A percentile compares a stretch with the other conserved stretches of the same genome.
Evolutionary conservation across 2,888 invertebrate genomes (phyloP).

Genomic region (Podabrus alpinus): DNA sequence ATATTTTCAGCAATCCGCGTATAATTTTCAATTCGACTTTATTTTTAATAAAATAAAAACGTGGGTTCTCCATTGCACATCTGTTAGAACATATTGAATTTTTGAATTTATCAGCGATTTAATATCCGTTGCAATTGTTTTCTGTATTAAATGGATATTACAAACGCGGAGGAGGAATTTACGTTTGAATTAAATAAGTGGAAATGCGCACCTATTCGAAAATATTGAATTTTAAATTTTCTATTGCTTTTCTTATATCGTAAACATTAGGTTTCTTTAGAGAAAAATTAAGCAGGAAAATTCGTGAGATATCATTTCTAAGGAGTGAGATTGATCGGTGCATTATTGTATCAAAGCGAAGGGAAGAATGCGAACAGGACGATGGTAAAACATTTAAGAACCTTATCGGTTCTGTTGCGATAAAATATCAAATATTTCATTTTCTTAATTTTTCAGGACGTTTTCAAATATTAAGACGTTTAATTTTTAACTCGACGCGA

Average conservation of each 20-base stretch:
- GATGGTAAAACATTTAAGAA: neutral
- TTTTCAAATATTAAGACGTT: too few species aligned
- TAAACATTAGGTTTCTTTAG: neutral
- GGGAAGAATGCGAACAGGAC: neutral
- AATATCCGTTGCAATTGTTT: neutral
- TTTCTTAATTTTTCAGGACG: too few species aligned
- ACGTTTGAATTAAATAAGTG: neutral
- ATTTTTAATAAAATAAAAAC: slow-evolving; percentile 17
- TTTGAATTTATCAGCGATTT: slow-evolving; percentile 14
- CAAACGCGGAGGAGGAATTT: neutral
- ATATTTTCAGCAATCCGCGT: neutral
- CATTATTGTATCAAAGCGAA: neutral
- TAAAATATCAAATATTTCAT: too few species aligned
- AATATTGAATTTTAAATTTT: neutral
- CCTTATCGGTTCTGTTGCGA: neutral
- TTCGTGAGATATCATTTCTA: neutral
- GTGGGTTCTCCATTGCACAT: slow-evolving; percentile 10
- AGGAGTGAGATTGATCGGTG: neutral
- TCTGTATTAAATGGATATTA: neutral
- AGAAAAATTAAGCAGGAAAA: neutral
- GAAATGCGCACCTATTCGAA: neutral
- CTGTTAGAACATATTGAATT: slow-evolving; percentile 16
- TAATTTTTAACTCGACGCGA: too few species aligned
- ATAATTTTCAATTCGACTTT: neutral
- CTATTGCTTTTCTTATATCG: neutral